These are phyloP conservation scores for Neogobius melanostomus DNA, from an alignment of 2,113 vertebrate species.

Conservation along the genomic window DNA sequence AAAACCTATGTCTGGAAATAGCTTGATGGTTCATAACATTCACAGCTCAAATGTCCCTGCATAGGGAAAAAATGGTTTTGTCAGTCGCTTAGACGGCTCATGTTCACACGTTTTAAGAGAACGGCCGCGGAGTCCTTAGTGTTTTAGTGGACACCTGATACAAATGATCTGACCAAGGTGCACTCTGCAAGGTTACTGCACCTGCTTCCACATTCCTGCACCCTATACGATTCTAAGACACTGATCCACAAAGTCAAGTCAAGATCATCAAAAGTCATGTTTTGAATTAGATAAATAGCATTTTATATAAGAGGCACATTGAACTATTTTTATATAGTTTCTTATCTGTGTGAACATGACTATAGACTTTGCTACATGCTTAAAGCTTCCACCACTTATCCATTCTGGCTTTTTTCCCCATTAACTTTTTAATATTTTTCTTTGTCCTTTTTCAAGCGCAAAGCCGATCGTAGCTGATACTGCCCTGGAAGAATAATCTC, in stretches of 20 bases:
- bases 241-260: conserved; percentile 3
- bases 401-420: neutral
- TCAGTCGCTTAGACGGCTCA: neutral
- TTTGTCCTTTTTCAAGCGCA: conserved; percentile 1
- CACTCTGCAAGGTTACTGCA: conserved; percentile 5
- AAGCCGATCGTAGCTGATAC: neutral
- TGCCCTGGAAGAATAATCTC: conserved; percentile 8
- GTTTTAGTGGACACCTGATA: conserved; percentile 11
- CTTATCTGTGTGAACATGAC: neutral
- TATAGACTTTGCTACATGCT: neutral
- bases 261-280: neutral
- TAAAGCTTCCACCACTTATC: neutral
- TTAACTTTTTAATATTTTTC: conserved; percentile 5
- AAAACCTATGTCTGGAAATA: conserved; percentile 15
- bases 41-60: conserved; percentile 3
- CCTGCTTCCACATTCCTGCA: neutral
- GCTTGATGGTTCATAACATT: conserved; percentile 2
- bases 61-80: neutral
- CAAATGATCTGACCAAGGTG: conserved; percentile 5
- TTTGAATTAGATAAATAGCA: too few species aligned
- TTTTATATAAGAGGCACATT: too few species aligned
- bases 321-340: neutral
- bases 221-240: neutral
- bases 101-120: conserved; percentile 6
- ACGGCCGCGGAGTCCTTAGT: neutral